Evolutionary conservation across 2,113 vertebrate species (phyloP), one percentile per base, ranked within the genome.

Genomic region (Myanophis thanlyinensis): DNA sequence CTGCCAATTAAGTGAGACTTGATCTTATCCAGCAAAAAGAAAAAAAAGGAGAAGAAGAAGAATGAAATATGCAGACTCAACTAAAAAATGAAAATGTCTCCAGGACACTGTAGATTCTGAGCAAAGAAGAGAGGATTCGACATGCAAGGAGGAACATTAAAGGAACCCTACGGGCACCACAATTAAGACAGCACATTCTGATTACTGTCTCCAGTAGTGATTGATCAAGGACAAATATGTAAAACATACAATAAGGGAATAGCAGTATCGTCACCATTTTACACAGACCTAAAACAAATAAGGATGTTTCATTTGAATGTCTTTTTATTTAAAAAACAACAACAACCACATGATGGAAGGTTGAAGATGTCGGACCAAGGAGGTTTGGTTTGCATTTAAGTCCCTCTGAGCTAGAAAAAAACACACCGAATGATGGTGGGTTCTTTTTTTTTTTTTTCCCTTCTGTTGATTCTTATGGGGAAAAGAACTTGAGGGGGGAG

Each of bases 151-250:
- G 92, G 95, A 96, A 96, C 95, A 94, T 93, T 88, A 93, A 97
- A 95, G 97, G 95, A 92, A 97, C 97, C 96, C 92, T 93, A 93
- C 94, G 97, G 97, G 94, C 96, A 96, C 94, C 96, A 95, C 94
- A 95, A 93, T 85, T 97, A 97, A 94, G 94, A 97, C 95, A 97
- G 96, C 97, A 96, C 93, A 97, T 95, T 97, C 96, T 96, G 95
- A 97, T 95, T 90, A 97, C 96, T 96, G 96, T 93, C 95, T 97
- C 97, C 97, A 97, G 97, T 96, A 97, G 96, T 95, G 93, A 96
- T 94, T 89, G 89, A 91, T 95, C 97, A 95, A 94, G 97, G 96
- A 93, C 95, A 96, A 59, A 96, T 97, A 97, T 96, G 97, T 98
- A 98, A 97, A 97, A 97, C 96, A 97, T 97, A 96, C 97, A 87